Evolutionary conservation across 2,888 invertebrate genomes (phyloP), one percentile per base, ranked within the genome.

Genomic region (Megalurothrips usitatus): DNA sequence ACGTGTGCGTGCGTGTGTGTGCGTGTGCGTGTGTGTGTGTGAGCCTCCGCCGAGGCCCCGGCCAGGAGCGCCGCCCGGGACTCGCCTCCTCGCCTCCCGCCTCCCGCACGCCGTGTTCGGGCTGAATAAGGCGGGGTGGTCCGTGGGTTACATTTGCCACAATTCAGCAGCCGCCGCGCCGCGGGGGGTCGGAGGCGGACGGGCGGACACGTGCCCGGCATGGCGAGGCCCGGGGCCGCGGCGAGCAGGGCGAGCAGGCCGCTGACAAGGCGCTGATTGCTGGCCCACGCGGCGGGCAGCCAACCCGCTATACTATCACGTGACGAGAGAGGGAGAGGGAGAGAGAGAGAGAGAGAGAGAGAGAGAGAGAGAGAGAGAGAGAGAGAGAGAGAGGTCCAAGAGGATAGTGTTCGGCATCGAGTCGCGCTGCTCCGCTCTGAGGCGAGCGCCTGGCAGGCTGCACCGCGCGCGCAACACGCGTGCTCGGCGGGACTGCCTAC

Each of bases 141-240:
- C 68, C 68, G 68, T 75, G 26, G n/a, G 68, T 75, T 75, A 75
- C 68, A 75, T 75, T 75, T 75, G 68, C 68, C 68, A 75, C 68
- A 75, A 75, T 75, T 75, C 68, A 75, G 23, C 68, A n/a, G 23
- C 11, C 23, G n/a, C 68, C 11, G 68, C n/a, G n/a, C 23, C 23
- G 68, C 19, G 63, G 68, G 68, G n/a, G 68, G n/a, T n/a, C n/a
- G 26, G 68, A 11, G 23, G n/a, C 10, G n/a, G 23, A 2, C n/a
- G 68, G 26, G 23, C 9, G 68, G 68, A 23, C n/a, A 23, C 23
- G 23, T 4, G 23, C 8, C 10, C 23, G 26, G 68, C 68, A 12
- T 23, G 68, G 68, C 8, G 68, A 12, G 68, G 23, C 68, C 23
- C 8, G 4, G 19, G 23, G 23, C 11, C 10, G 19, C 68, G 68